Evolutionary conservation across 2,113 vertebrate genomes (phyloP), one percentile per base, ranked within the genome.

Genomic region (Scophthalmus maximus): DNA sequence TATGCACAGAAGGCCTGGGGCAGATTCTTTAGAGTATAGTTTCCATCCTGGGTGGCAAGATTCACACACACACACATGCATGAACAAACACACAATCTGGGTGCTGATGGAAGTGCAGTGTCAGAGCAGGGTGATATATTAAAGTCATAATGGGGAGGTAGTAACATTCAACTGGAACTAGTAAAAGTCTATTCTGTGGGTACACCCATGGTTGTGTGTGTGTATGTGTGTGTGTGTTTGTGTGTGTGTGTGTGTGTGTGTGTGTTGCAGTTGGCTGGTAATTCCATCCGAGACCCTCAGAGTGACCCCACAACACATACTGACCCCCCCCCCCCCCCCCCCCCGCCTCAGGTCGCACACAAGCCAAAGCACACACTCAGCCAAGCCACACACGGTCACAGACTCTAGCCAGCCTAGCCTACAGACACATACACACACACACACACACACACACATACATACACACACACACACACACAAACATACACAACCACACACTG

Each of bases 41-140:
- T 67, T 81, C 40, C 88, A 25, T 91, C 87, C 76, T 92, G 92
- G 92, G 92, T 93, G 92, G 92, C 76, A 83, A 68, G 30, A 63
- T 57, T 61, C 32, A 52, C 68, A 67, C 42, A 68, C 6, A 60
- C 26, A 69, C 27, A 32, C 40, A 67, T 49, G 36, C 25, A 62
- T 22, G n/a, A 15, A 23, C 44, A 55, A 34, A 36, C 49, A 68
- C 68, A 29, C 38, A 30, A 18, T 26, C 2, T n/a, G 7, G 36
- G 50, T 26, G 70, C 51, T 66, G 38, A 53, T 79, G 34, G 66
- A 85, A 26, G 58, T 26, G 42, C 47, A 47, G 60, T 60, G 73
- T 85, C 81, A 86, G 79, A 78, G 76, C 49, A 27, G 23, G 67
- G 53, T 71, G 66, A 82, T 56, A 65, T 65, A 84, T 68, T 70